Base-by-base conservation (phyloP, 2,113 vertebrate genomes). In the Lophius piscatorius region DNA sequence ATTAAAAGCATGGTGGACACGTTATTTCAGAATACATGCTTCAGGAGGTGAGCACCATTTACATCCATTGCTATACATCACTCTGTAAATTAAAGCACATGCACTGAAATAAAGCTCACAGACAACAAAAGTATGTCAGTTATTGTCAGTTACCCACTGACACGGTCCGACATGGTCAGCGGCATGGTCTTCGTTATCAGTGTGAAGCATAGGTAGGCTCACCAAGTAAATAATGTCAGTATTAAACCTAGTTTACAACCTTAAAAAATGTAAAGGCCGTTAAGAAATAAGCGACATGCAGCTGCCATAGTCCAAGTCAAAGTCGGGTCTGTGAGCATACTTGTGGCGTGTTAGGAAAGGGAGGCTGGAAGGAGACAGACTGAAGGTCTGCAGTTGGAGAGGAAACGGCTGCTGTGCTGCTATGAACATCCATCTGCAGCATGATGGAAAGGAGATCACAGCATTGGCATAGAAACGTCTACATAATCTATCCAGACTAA, bases 361-460 rank as follows among this genome's bases (percentile, higher is more conserved):
- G 92, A 92, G 94, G 92, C 93, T 95, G 96, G 93, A 95, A 94
- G 91, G 97, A 93, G 91, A 93, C 95, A 94, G 96, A 96, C 92
- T 95, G 94, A 93, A 86, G 93, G 94, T 96, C 95, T 94, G 95
- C 93, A 94, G 94, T 93, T 91, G 95, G 94, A 93, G 95, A 94
- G 90, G 94, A 85, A 69, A 70, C 75, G 0, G 73, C 70, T 72
- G 84, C 91, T 92, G 91, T 83, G 95, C 91, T 95, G 93, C 94
- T 96, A 92, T 94, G 94, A 93, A 93, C 94, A 93, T 91, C 96
- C 95, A 98, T 98, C 95, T 98, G 96, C 93, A 98, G 97, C 94
- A 93, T 92, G 94, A 92, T 94, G 94, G 90, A 64, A 74, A 87
- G 95, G 92, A 96, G 92, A 85, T 73, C 92, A 95, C 92, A 88